Percentiles rank a stretch among this genome's conserved stretches.
phyloP scores from a whole-genome alignment of 2,797 vertebrate genomes.

The Rhinichthys osculus region DNA sequence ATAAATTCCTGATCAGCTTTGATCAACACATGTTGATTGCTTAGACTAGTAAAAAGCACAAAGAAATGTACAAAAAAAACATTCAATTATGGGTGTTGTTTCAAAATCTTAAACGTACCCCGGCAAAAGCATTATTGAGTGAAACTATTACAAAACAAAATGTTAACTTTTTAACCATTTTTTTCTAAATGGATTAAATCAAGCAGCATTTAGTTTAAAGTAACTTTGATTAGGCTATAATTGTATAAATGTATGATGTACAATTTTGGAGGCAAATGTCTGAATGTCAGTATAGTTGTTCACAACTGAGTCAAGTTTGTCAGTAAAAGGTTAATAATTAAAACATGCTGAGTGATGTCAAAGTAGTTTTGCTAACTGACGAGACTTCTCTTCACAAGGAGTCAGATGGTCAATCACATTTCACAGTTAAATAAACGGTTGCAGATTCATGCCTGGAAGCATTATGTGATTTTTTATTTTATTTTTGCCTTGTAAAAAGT shows the following conservation, averaged over 20 bases:
- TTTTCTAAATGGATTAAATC: not conserved
- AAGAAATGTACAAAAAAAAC: not conserved
- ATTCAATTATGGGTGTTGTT: not conserved
- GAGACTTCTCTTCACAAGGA: not conserved
- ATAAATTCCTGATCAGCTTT: not conserved
- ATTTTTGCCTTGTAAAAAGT: not conserved
- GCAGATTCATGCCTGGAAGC: not conserved
- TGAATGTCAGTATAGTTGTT: not conserved
- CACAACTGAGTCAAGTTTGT: not conserved
- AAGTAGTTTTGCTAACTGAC: not conserved
- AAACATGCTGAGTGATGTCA: not conserved
- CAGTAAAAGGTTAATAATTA: not conserved
- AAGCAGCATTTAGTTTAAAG: not conserved
- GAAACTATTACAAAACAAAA: not conserved
- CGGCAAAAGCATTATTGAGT: not conserved
- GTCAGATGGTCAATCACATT: not conserved
- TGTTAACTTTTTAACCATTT: not conserved
- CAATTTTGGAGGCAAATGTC: not conserved
- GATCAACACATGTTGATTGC: not conserved
- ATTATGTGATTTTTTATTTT: not conserved
- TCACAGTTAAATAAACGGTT: not conserved
- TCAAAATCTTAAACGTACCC: slow-evolving; percentile 56
- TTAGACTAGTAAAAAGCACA: not conserved
- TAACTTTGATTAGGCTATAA: not conserved
- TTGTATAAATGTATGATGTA: too few relatives aligned